phyloP scores from a whole-genome alignment of 2,888 invertebrate species.

The Lepas anatifera region DNA sequence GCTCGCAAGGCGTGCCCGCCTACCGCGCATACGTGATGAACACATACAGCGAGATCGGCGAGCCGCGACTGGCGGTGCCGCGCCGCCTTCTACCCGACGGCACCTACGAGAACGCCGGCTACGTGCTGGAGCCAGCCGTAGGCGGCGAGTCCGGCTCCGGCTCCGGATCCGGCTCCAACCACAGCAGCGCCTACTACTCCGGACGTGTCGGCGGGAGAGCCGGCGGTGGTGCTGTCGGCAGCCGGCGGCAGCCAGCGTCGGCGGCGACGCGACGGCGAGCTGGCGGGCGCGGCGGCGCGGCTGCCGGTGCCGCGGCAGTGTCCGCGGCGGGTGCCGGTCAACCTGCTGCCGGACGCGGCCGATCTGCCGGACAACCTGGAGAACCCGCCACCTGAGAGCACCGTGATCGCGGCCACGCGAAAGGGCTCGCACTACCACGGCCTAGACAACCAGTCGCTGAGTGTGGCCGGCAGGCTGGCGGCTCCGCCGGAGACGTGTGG shows the following conservation, averaged over 20 bases:
- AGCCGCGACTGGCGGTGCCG: slow-evolving; percentile 16
- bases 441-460: background rate
- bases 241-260: background rate
- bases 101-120: slow-evolving; percentile 25
- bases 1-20: slow-evolving; percentile 16
- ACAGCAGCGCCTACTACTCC: slow-evolving; percentile 26
- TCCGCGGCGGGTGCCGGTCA: background rate
- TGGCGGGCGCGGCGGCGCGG: background rate
- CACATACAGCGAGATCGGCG: slow-evolving; percentile 25
- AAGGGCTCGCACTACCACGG: background rate
- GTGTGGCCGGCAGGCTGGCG: background rate
- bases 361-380: slow-evolving; percentile 7
- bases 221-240: slow-evolving; percentile 12
- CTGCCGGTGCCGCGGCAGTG: background rate
- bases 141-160: background rate
- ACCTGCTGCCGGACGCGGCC: slow-evolving; percentile 1
- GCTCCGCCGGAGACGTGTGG: background rate
- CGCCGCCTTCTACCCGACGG: slow-evolving; percentile 16
- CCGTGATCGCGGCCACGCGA: slow-evolving; percentile 1
- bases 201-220: slow-evolving; percentile 21
- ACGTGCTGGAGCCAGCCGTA: slow-evolving; percentile 23
- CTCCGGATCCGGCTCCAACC: slow-evolving; percentile 21
- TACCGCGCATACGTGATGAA: slow-evolving; percentile 21
- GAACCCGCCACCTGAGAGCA: slow-evolving; percentile 1
- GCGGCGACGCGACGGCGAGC: background rate